These are phyloP conservation scores for Hirtodrosophila alboralis DNA, from an alignment of 2,888 invertebrate genomes.

Conservation along the genomic window DNA sequence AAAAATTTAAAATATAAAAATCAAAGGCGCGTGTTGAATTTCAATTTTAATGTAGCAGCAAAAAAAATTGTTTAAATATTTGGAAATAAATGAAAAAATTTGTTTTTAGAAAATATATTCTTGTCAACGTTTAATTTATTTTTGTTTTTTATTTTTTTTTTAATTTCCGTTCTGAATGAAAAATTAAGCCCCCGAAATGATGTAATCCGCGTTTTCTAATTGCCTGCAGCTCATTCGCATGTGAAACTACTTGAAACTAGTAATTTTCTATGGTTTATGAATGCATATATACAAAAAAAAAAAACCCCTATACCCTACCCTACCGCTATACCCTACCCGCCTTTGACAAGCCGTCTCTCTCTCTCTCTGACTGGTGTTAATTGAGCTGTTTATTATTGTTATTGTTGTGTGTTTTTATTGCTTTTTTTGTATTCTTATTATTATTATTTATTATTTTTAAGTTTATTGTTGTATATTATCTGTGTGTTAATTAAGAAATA, in stretches of 20 bases:
- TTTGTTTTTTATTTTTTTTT: constrained; percentile 10
- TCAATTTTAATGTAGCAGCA: constrained; percentile 30
- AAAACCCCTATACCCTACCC: no score
- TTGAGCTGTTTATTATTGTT: constrained; percentile 71
- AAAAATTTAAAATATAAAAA: constrained; percentile 29
- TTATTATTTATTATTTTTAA: constrained; percentile 16
- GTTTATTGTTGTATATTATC: constrained; percentile 11
- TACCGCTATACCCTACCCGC: not conserved
- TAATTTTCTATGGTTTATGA: constrained; percentile 56
- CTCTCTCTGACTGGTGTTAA: constrained; percentile 68
- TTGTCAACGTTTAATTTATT: constrained; percentile 2
- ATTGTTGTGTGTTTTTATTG: constrained; percentile 20
- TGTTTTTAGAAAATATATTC: constrained; percentile 13
- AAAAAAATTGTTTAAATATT: constrained; percentile 5
- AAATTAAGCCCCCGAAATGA: constrained; percentile 69
- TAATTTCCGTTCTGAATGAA: constrained; percentile 60
- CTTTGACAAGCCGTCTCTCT: constrained; percentile 9
- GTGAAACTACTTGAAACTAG: constrained; percentile 68
- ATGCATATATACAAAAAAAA: constrained; percentile 34
- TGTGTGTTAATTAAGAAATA: constrained; percentile 62
- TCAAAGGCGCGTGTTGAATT: constrained; percentile 52
- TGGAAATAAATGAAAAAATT: constrained; percentile 1
- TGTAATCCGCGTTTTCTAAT: constrained; percentile 71
- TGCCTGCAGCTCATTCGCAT: constrained; percentile 59
- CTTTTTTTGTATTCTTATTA: constrained; percentile 1